Conservation (phyloP, 2,797 vertebrate species). For the Columba guinea region DNA sequence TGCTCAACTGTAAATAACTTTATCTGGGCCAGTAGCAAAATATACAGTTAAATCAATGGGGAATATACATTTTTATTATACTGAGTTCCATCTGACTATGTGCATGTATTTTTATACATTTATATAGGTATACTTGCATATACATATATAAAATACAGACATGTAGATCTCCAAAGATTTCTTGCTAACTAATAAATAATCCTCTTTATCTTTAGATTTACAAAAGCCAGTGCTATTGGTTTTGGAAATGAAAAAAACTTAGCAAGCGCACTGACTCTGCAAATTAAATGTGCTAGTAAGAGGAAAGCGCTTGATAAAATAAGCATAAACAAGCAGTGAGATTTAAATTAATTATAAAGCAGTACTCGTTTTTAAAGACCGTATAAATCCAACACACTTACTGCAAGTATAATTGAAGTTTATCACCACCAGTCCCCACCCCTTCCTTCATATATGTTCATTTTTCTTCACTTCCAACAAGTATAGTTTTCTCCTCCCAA, state of each 20-base stretch:
- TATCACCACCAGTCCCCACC: background rate
- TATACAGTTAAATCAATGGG: background rate
- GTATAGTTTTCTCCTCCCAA: background rate
- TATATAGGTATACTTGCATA: background rate
- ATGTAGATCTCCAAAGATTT: background rate
- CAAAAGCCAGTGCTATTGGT: background rate
- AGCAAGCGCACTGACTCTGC: background rate
- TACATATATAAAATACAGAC: background rate
- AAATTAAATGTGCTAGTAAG: background rate
- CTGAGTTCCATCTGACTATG: background rate
- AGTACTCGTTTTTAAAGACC: background rate
- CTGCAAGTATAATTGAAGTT: background rate
- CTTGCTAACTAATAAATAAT: background rate
- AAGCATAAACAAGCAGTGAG: background rate
- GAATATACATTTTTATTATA: background rate
- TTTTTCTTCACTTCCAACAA: background rate
- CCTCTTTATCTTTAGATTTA: background rate
- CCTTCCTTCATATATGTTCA: background rate
- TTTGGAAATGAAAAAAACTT: background rate
- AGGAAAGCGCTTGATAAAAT: background rate
- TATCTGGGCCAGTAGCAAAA: background rate
- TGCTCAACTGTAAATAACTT: background rate
- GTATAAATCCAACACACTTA: background rate
- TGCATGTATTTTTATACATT: background rate
- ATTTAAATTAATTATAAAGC: background rate